phyloP scores from a whole-genome alignment of 2,113 vertebrate species.

The Furnarius figulus region DNA sequence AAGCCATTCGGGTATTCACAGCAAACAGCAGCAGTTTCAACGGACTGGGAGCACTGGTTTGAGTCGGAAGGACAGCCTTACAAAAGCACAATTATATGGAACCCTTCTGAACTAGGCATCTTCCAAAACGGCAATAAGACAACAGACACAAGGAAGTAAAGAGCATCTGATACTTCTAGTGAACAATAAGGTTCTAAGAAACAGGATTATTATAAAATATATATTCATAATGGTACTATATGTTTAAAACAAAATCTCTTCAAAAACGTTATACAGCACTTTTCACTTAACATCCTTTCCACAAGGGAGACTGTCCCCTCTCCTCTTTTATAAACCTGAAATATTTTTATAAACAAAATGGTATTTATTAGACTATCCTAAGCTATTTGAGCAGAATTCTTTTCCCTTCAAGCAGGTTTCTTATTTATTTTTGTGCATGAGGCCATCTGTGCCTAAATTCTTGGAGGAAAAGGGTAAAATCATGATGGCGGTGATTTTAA shows the following conservation, averaged over 20 bases:
- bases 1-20: slow-evolving; percentile 77
- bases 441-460: slow-evolving; percentile 68
- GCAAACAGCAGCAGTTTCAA: slow-evolving; percentile 86
- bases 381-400: slow-evolving; percentile 70
- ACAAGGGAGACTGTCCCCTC: slow-evolving; percentile 36
- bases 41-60: slow-evolving; percentile 89
- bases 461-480: slow-evolving; percentile 58
- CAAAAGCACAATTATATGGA: slow-evolving; percentile 96
- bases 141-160: neutral
- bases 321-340: slow-evolving; percentile 74
- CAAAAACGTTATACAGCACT: slow-evolving; percentile 50
- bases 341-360: slow-evolving; percentile 78
- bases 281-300: slow-evolving; percentile 67
- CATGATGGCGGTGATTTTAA: slow-evolving; percentile 11
- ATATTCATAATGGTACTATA: slow-evolving; percentile 72
- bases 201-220: slow-evolving; percentile 59
- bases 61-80: slow-evolving; percentile 95
- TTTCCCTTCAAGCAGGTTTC: slow-evolving; percentile 72
- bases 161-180: slow-evolving; percentile 28
- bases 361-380: slow-evolving; percentile 73
- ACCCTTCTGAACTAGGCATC: slow-evolving; percentile 90
- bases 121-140: slow-evolving; percentile 50
- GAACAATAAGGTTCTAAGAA: slow-evolving; percentile 7
- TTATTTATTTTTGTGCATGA: slow-evolving; percentile 71
- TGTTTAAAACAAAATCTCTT: slow-evolving; percentile 63